phyloP scores from a whole-genome alignment of 2,888 invertebrate genomes.

The Leptinotarsa haldemani region DNA sequence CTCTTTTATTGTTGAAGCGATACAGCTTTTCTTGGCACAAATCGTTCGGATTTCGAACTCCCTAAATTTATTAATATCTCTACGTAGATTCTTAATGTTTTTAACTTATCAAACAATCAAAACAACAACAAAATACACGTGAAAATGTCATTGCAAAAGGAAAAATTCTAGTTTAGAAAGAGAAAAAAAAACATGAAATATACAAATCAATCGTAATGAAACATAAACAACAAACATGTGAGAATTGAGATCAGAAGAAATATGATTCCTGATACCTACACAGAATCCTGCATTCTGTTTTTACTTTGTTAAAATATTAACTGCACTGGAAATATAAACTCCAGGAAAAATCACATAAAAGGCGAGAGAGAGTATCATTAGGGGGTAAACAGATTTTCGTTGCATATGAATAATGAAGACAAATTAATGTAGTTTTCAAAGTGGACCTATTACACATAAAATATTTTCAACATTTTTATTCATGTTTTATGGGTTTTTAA shows the following conservation, averaged over 20 bases:
- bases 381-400: no score
- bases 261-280: background rate
- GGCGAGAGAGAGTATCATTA: no score
- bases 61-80: slow-evolving; percentile 25
- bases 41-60: slow-evolving; percentile 31
- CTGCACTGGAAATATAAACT: background rate
- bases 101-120: slow-evolving; percentile 15
- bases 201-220: slow-evolving; percentile 29
- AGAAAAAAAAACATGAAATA: slow-evolving; percentile 32
- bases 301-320: background rate
- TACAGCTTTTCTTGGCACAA: slow-evolving; percentile 35
- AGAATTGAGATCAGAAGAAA: background rate
- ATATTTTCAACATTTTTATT: no score
- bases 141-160: slow-evolving; percentile 11
- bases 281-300: background rate
- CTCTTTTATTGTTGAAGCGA: background rate
- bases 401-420: no score
- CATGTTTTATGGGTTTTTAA: no score
- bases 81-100: slow-evolving; percentile 9
- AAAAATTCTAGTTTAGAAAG: slow-evolving; percentile 12
- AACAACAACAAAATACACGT: background rate
- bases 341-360: background rate
- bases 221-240: slow-evolving; percentile 22
- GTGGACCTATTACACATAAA: no score
- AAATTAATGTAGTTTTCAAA: no score